Percentiles rank a stretch among this genome's conserved stretches.
Evolutionary conservation across 2,113 vertebrate genomes (phyloP).

Genomic region (Hypanus sabinus): DNA sequence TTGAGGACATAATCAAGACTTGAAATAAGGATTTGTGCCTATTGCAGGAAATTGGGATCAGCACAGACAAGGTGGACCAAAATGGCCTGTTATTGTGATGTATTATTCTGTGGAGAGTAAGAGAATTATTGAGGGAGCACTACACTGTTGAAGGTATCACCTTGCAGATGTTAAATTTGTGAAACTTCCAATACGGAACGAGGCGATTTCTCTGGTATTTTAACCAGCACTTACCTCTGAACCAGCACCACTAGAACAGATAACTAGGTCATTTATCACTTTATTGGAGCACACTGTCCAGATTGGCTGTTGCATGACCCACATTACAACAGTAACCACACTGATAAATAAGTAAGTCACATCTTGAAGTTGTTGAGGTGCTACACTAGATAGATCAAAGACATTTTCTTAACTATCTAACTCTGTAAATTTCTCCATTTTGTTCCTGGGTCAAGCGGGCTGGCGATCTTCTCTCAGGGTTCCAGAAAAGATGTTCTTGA

Average conservation of each 20-base stretch:
- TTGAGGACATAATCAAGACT: neutral
- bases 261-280: neutral
- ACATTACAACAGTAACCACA: neutral
- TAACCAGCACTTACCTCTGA: neutral
- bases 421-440: too few relatives aligned
- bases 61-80: too few relatives aligned
- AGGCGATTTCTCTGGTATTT: neutral
- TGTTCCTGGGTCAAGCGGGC: neutral
- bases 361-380: neutral
- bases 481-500: neutral
- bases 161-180: neutral
- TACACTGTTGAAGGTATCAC: neutral
- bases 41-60: neutral
- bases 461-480: neutral
- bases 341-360: neutral
- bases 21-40: neutral
- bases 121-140: neutral
- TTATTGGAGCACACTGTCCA: neutral
- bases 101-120: neutral
- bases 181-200: neutral
- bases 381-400: neutral
- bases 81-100: too few relatives aligned
- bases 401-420: neutral
- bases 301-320: neutral
- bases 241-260: neutral